These are phyloP conservation scores for Drosophila rufa DNA, from an alignment of 1,140 invertebrate genomes.

Conservation along the genomic window DNA sequence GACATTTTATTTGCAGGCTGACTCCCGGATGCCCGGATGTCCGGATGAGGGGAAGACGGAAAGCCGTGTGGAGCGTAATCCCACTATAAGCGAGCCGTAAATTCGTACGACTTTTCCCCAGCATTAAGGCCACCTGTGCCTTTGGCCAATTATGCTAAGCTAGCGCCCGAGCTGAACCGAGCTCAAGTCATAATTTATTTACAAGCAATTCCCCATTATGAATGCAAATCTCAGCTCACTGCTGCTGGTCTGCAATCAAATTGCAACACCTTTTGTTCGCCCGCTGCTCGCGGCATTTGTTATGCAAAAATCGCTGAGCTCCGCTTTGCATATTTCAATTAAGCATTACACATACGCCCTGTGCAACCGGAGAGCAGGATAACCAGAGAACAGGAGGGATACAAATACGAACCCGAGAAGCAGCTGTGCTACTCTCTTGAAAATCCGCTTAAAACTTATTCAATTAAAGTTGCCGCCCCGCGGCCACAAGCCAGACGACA, in stretches of 20 bases:
- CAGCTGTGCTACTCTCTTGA: slow-evolving; percentile 29
- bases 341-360: slow-evolving; percentile 69
- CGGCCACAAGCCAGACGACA: slow-evolving; percentile 59
- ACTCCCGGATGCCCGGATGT: neutral
- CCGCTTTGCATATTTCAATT: slow-evolving; percentile 72
- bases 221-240: slow-evolving; percentile 66
- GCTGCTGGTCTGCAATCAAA: slow-evolving; percentile 60
- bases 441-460: slow-evolving; percentile 84
- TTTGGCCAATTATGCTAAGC: slow-evolving; percentile 37
- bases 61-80: neutral
- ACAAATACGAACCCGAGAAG: neutral
- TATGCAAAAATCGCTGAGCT: slow-evolving; percentile 77
- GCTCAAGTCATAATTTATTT: slow-evolving; percentile 62
- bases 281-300: slow-evolving; percentile 46
- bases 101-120: neutral
- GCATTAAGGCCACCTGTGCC: slow-evolving; percentile 12
- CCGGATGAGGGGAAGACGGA: neutral
- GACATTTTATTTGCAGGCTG: slow-evolving; percentile 18
- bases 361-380: slow-evolving; percentile 15
- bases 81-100: slow-evolving; percentile 6
- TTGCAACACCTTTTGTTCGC: slow-evolving; percentile 69
- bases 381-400: neutral
- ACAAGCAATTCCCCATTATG: slow-evolving; percentile 57
- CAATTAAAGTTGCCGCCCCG: slow-evolving; percentile 71
- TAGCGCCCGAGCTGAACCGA: slow-evolving; percentile 4